These are phyloP conservation scores for Euzetes globulus DNA, from an alignment of 2,888 invertebrate genomes.

Conservation along the genomic window DNA sequence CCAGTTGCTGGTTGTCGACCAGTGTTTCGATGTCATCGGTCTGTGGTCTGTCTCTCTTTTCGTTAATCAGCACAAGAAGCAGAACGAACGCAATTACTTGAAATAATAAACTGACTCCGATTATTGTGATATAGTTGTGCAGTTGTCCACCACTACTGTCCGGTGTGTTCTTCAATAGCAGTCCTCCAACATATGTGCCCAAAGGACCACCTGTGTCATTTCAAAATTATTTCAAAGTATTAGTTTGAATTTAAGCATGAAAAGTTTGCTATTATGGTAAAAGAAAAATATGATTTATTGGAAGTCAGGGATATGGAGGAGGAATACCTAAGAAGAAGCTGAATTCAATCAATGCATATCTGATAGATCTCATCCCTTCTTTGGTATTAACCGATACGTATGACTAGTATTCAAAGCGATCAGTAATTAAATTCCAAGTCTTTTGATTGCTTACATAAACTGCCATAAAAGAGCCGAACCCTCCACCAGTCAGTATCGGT, in stretches of 20 bases:
- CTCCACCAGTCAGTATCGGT: neutral
- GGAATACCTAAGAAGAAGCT: conserved; percentile 20
- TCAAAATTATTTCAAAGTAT: too few relatives aligned
- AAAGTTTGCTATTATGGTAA: neutral
- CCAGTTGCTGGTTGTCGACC: neutral
- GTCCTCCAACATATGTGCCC: neutral
- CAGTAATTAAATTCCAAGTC: neutral
- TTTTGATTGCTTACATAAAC: neutral
- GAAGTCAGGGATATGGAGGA: too few relatives aligned
- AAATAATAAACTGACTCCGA: neutral
- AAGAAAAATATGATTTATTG: neutral
- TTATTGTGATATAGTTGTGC: neutral
- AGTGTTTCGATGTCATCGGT: neutral
- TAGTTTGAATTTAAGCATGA: too few relatives aligned
- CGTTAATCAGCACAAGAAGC: neutral
- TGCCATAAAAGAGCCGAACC: neutral
- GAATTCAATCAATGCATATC: conserved; percentile 22
- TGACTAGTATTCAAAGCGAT: neutral
- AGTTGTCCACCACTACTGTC: neutral
- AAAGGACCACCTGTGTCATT: neutral
- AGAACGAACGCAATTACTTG: neutral
- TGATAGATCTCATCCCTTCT: neutral
- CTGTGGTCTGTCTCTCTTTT: neutral
- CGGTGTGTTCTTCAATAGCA: neutral
- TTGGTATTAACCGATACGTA: neutral